phyloP scores from a whole-genome alignment of 2,797 vertebrate species.

The Hemibagrus guttatus region DNA sequence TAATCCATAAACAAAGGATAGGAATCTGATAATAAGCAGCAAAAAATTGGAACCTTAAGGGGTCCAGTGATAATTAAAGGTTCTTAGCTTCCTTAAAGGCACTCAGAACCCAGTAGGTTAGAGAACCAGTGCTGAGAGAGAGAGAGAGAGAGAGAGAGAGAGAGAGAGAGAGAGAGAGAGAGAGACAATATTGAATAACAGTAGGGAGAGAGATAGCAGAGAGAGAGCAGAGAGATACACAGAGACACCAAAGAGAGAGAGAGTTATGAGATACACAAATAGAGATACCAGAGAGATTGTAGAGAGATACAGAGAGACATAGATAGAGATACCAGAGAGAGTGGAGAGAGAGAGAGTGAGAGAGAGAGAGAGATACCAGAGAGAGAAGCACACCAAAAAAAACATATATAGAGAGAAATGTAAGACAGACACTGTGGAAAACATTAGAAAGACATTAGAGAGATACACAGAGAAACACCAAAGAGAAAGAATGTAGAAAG shows the following conservation, averaged over 20 bases:
- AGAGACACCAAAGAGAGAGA: slow-evolving; percentile 3
- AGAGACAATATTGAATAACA: too few relatives aligned
- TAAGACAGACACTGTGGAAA: neutral
- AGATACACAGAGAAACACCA: neutral
- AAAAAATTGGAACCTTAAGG: neutral
- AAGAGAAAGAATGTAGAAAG: slow-evolving; percentile 49
- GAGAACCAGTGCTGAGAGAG: neutral
- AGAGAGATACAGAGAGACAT: neutral
- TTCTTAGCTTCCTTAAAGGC: neutral
- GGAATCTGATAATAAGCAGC: neutral
- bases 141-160: slow-evolving; percentile 19
- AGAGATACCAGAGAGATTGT: neutral
- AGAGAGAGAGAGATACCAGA: slow-evolving; percentile 1
- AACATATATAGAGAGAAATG: neutral
- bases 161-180: neutral
- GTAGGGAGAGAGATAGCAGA: neutral
- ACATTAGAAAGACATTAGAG: neutral
- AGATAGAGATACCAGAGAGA: neutral
- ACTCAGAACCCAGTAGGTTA: neutral
- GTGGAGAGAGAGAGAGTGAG: slow-evolving; percentile 14
- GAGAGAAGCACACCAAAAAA: neutral
- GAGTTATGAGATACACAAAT: neutral
- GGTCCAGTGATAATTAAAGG: neutral
- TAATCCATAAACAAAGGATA: neutral
- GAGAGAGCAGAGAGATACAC: neutral